A percentile compares a stretch with the other conserved stretches of the same genome.
phyloP scores from a whole-genome alignment of 2,113 vertebrate species.

The Oncorhynchus tshawytscha region DNA sequence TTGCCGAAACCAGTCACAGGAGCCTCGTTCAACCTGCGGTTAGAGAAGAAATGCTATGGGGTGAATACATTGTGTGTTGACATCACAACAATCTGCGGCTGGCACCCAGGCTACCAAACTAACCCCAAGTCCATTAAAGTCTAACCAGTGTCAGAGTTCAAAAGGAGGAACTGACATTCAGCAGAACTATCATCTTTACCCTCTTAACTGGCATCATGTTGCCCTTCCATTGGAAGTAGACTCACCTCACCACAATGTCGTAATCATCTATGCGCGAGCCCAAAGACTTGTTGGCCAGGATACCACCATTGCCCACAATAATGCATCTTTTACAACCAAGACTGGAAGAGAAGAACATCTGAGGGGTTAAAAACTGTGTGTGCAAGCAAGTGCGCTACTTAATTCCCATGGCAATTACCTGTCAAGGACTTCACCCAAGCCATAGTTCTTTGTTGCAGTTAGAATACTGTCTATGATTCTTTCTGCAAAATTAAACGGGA shows the following conservation, averaged over 20 bases:
- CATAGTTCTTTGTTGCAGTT: constrained; percentile 85
- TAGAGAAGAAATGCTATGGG: background rate
- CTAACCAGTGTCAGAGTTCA: no score
- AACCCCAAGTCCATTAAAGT: no score
- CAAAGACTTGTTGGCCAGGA: constrained; percentile 94
- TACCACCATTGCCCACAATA: constrained; percentile 94
- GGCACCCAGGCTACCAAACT: no score
- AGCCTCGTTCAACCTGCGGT: constrained; percentile 90
- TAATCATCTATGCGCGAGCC: constrained; percentile 92
- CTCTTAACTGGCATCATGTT: background rate
- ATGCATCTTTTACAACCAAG: constrained; percentile 91
- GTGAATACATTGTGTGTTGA: background rate
- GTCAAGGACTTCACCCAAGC: constrained; percentile 85
- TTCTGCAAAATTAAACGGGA: constrained; percentile 71
- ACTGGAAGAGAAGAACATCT: constrained; percentile 57
- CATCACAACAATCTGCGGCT: no score
- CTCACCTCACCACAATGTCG: constrained; percentile 94
- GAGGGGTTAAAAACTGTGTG: background rate
- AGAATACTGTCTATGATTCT: constrained; percentile 92
- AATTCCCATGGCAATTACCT: constrained; percentile 71
- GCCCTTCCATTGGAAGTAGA: background rate
- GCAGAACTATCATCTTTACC: background rate
- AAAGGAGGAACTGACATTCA: no score
- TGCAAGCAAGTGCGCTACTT: background rate
- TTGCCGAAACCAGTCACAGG: constrained; percentile 87